Percentiles rank a stretch among this genome's conserved stretches.
phyloP scores from a whole-genome alignment of 2,797 vertebrate genomes.

The Dromococcyx pavoninus region DNA sequence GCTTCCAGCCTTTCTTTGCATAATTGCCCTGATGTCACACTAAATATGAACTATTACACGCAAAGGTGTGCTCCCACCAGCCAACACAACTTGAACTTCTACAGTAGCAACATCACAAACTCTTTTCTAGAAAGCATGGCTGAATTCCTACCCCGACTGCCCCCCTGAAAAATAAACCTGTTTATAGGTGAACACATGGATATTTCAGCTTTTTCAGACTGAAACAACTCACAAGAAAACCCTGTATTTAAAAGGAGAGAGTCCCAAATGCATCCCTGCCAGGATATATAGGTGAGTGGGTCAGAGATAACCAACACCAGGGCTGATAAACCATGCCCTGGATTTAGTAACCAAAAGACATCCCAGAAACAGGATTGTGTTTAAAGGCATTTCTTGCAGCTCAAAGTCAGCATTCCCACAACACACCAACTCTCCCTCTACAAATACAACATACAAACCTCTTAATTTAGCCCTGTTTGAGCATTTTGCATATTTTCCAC shows the following conservation, averaged over 20 bases:
- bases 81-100: neutral
- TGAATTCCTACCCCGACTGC: neutral
- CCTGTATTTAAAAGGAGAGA: neutral
- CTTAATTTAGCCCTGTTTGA: neutral
- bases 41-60: neutral
- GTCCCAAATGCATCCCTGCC: neutral
- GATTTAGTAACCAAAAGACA: neutral
- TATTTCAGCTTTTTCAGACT: neutral
- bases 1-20: neutral
- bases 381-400: neutral
- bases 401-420: neutral
- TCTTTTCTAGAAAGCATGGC: neutral
- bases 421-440: neutral
- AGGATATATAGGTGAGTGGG: neutral
- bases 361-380: fast-evolving
- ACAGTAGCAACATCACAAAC: neutral
- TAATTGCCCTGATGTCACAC: neutral
- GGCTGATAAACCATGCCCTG: neutral
- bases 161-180: neutral
- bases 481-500: neutral
- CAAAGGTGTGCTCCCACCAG: neutral
- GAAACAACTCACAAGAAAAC: neutral
- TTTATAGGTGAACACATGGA: fast-evolving
- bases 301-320: neutral
- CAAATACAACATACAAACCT: neutral